Percentiles rank a stretch among this genome's conserved stretches.
phyloP scores from a whole-genome alignment of 2,888 invertebrate species.

The Sphaerophoria taeniata region DNA sequence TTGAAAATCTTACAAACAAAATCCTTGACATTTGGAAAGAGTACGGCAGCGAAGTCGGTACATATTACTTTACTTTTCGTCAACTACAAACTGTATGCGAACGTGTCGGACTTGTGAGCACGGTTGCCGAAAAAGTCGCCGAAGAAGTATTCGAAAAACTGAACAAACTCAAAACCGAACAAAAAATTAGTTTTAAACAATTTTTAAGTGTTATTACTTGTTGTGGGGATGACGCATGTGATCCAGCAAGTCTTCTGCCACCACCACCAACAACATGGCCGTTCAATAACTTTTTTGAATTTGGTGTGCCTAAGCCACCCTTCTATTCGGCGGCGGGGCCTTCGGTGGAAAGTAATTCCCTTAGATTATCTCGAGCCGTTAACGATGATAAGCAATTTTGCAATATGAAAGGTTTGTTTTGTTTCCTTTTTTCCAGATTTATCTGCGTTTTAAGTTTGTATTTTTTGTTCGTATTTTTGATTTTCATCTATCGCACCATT shows the following conservation, averaged over 20 bases:
- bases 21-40: constrained; percentile 87
- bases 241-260: constrained; percentile 47
- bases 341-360: constrained; percentile 52
- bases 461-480: constrained; percentile 45
- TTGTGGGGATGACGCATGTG: constrained; percentile 77
- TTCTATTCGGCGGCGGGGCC: background rate
- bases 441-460: constrained; percentile 43
- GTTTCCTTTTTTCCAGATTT: constrained; percentile 26
- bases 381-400: constrained; percentile 53
- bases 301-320: constrained; percentile 30
- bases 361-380: constrained; percentile 39
- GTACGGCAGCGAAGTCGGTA: constrained; percentile 77
- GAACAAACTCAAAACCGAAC: constrained; percentile 85
- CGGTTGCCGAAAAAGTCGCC: constrained; percentile 86
- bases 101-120: constrained; percentile 86
- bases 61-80: constrained; percentile 84
- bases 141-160: constrained; percentile 87
- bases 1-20: constrained; percentile 84
- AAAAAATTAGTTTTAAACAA: constrained; percentile 87
- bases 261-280: constrained; percentile 44
- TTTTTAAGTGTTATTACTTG: constrained; percentile 86
- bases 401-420: constrained; percentile 66
- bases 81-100: constrained; percentile 87
- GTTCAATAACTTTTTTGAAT: constrained; percentile 47
- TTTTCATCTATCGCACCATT: constrained; percentile 62